Percentiles rank a stretch among this genome's conserved stretches.
phyloP scores from a whole-genome alignment of 2,113 vertebrate genomes.

The Chlorodrepanis virens region DNA sequence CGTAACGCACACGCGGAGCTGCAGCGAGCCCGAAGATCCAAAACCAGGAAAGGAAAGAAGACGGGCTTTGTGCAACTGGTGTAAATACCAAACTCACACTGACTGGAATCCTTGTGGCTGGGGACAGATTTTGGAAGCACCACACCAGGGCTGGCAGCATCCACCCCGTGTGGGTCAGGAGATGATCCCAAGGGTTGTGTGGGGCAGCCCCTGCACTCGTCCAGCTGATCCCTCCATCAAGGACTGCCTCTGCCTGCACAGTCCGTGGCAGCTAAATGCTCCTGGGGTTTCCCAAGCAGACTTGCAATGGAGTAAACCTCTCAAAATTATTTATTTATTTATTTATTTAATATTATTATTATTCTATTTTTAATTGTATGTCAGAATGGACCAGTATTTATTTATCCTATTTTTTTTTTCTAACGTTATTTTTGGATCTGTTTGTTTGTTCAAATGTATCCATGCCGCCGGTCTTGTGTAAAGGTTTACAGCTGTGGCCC shows the following conservation, averaged over 20 bases:
- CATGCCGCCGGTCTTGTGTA: not conserved
- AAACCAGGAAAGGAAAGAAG: not conserved
- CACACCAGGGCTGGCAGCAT: not conserved
- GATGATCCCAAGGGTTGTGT: not conserved
- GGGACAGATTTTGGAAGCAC: not conserved
- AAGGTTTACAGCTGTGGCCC: not conserved
- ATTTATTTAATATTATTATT: slow-evolving; percentile 14
- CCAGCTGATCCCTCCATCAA: not conserved
- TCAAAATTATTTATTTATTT: slow-evolving; percentile 67
- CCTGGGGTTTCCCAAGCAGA: not conserved
- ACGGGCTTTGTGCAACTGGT: not conserved
- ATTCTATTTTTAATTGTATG: slow-evolving; percentile 5
- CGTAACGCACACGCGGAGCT: fast-evolving
- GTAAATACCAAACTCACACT: not conserved
- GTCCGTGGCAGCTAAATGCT: not conserved
- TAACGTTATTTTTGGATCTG: not conserved
- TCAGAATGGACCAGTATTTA: slow-evolving; percentile 53
- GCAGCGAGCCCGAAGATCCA: fast-evolving
- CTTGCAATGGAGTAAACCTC: not conserved
- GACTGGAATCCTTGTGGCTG: not conserved
- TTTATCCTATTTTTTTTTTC: slow-evolving; percentile 33
- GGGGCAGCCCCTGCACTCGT: fast-evolving
- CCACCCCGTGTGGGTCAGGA: fast-evolving
- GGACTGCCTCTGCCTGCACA: not conserved
- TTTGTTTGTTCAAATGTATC: slow-evolving; percentile 27